Base-by-base conservation (phyloP, 2,113 vertebrate genomes). In the Amblyopsis rosae region DNA sequence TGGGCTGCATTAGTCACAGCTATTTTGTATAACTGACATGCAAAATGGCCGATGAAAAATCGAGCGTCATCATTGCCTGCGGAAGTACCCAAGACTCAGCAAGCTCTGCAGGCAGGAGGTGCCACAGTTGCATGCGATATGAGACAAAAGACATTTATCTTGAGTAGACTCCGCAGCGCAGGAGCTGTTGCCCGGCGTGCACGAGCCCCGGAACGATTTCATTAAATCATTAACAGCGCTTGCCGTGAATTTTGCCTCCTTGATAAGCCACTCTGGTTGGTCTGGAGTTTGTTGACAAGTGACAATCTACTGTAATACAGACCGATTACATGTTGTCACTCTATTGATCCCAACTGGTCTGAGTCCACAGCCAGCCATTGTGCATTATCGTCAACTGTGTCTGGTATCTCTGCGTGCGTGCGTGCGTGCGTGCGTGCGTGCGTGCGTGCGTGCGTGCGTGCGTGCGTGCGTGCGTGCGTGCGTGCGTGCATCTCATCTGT, bases 281-380 rank as follows among this genome's bases (percentile, higher is more conserved):
- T 56, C 62, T 16, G 12, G 47, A 70, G 53, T 85, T 76, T 82
- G 69, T 69, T 63, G 75, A 73, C 70, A 86, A 77, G 84, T 63
- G 75, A 73, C 70, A 86, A 77, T 85, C 75, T 77, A 84, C 57
- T 16, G 45, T 41, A 41, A 41, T 41, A 41, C 35, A 41, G 35
- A 41, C 7, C 7, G 35, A 41, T 8, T 6, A 8, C 35, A 5
- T 82, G 73, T 65, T 70, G 56, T 81, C 56, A 55, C 54, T 68
- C 73, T 77, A 82, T 81, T 61, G 81, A 90, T 86, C 76, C 62
- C 66, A 53, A 67, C 49, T 64, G 64, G 67, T 81, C 62, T 48
- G 88, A 69, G 90, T 87, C 81, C 85, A 87, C 50, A 66, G 72
- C 75, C 54, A 33, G 67, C 48, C 54, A 17, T 32, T 82, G 71